Conservation (phyloP, 2,113 vertebrate species). For the Chloroceryle aenea region DNA sequence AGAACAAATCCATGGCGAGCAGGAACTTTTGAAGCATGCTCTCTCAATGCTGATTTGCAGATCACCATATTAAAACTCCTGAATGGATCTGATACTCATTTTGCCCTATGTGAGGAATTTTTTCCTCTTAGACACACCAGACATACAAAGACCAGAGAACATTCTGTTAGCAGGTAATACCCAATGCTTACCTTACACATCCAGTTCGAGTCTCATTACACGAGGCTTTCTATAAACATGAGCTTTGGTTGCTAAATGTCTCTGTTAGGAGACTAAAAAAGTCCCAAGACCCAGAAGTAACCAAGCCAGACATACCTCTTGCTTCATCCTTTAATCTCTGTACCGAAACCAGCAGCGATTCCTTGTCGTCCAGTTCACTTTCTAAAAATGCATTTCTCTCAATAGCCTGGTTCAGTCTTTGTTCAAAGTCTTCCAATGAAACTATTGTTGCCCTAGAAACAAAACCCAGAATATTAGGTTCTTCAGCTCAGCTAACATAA, state of each 20-base stretch:
- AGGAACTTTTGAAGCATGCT: background rate
- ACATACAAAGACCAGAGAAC: background rate
- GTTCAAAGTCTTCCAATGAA: constrained; percentile 98
- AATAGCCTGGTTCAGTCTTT: constrained; percentile 96
- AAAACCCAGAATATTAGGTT: constrained; percentile 51
- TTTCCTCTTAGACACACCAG: background rate
- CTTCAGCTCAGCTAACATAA: constrained; percentile 8
- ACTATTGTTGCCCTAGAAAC: constrained; percentile 93
- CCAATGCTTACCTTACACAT: background rate
- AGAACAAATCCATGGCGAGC: background rate
- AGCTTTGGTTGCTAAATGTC: background rate
- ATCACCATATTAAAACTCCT: background rate
- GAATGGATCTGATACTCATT: background rate
- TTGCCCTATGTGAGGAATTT: background rate
- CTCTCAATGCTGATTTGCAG: background rate
- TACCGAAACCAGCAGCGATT: constrained; percentile 94
- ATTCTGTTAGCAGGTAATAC: background rate
- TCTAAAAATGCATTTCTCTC: constrained; percentile 98
- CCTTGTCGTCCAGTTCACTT: constrained; percentile 98
- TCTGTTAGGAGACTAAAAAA: background rate
- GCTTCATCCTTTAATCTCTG: constrained; percentile 98
- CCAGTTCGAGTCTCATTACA: background rate
- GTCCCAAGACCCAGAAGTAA: background rate
- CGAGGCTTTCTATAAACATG: background rate
- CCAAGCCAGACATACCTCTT: constrained; percentile 82